These are phyloP conservation scores for Athene noctua DNA, from an alignment of 2,113 vertebrate genomes.

Conservation along the genomic window DNA sequence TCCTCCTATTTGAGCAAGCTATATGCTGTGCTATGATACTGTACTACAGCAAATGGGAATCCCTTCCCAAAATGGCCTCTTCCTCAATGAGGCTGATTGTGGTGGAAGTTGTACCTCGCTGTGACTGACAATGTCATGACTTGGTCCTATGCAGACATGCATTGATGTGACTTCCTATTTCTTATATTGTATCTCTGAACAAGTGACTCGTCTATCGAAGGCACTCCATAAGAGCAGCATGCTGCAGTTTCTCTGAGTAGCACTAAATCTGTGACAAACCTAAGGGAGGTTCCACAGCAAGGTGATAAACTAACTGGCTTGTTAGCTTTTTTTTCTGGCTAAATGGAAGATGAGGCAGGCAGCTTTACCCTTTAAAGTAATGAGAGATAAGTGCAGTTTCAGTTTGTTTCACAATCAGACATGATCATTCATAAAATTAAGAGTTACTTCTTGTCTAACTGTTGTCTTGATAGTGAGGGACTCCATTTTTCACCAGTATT, in stretches of 20 bases:
- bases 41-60: neutral
- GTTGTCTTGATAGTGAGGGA: neutral
- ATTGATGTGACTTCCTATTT: neutral
- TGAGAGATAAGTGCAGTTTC: neutral
- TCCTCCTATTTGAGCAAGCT: neutral
- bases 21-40: neutral
- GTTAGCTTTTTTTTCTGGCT: neutral
- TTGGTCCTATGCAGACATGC: neutral
- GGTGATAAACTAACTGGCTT: neutral
- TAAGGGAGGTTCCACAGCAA: neutral
- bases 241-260: neutral
- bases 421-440: neutral
- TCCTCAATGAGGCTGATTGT: neutral
- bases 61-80: neutral
- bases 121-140: neutral
- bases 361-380: neutral
- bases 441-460: neutral
- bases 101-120: neutral
- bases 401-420: neutral
- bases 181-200: neutral
- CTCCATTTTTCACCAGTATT: neutral
- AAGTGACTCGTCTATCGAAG: neutral
- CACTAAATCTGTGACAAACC: conserved; percentile 5
- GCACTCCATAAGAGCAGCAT: neutral
- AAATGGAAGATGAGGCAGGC: neutral